Conservation (phyloP, 2,888 invertebrate genomes). For the Altica lythri region DNA sequence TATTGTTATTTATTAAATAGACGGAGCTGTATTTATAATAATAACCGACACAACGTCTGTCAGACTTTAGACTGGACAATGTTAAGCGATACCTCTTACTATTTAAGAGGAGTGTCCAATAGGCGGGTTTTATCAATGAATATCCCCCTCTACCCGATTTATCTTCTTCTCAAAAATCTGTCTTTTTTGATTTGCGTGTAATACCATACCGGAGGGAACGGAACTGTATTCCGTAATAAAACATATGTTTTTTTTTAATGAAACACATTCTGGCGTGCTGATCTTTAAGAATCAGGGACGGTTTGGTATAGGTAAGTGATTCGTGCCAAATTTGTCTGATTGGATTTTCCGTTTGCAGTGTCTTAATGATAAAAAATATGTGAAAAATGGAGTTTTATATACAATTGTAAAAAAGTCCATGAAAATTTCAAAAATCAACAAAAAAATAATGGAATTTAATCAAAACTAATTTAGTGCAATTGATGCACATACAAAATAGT, state of each 20-base stretch:
- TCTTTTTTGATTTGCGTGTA: constrained; percentile 11
- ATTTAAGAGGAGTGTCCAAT: constrained; percentile 40
- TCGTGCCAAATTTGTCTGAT: no score
- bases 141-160: constrained; percentile 23
- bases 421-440: no score
- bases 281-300: no score
- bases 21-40: constrained; percentile 26
- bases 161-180: constrained; percentile 11
- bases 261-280: no score
- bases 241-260: constrained; percentile 3
- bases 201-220: not conserved
- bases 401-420: no score
- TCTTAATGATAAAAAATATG: no score
- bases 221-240: not conserved
- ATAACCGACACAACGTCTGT: constrained; percentile 37
- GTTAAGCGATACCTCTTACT: constrained; percentile 37
- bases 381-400: no score
- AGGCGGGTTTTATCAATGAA: constrained; percentile 39
- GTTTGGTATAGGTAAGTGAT: no score
- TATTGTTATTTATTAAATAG: constrained; percentile 34
- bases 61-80: constrained; percentile 38
- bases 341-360: no score
- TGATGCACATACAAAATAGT: no score
- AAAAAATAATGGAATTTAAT: no score
- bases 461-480: no score